Evolutionary conservation across 2,797 vertebrate genomes (phyloP), one percentile per base, ranked within the genome.

Genomic region (Syngnathus rostellatus): DNA sequence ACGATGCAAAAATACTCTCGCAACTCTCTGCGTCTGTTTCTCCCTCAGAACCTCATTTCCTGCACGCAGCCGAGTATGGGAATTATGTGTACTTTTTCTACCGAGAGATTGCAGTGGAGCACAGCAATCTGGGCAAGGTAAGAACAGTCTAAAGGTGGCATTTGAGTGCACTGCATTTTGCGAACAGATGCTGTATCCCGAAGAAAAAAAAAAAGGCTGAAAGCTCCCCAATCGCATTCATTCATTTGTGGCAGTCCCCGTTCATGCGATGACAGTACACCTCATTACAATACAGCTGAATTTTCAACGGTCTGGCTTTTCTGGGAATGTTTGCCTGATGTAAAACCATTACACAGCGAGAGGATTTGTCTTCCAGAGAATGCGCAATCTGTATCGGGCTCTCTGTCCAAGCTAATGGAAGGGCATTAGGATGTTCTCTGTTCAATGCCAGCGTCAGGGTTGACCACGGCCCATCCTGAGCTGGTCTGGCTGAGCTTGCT

Each of bases 1-100:
- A 86, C 85, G 73, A 72, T 79, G 81, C 85, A 89, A 79, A 83
- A 88, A 87, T 78, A 78, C 76, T 85, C 78, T 86, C 85, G 23
- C 69, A 85, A 76, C 83, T 83, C 81, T 85, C 63, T 68, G 73
- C 67, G 67, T 81, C 76, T 77, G 53, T 83, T 76, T 82, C 77
- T 80, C 68, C 74, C 66, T 64, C 92, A 99, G 97, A 99, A 78
- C 97, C 97, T 63, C 97, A 99, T 86, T 99, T 99, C 86, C 94
- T 99, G 79, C 96, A 98, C 5, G 97, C 96, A 68, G 95, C 95
- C 66, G 95, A 99, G 83, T 99, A 98, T 0, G 97, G 96, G 84
- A 96, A 94, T 88, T 98, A 94, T 8, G 94, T 99, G 73, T 99
- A 99, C 90, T 98, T 99, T 87, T 99, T 99, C 92, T 98, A 96